Conservation (phyloP, 2,888 invertebrate species). For the Dyspetes luteomarginatus region DNA sequence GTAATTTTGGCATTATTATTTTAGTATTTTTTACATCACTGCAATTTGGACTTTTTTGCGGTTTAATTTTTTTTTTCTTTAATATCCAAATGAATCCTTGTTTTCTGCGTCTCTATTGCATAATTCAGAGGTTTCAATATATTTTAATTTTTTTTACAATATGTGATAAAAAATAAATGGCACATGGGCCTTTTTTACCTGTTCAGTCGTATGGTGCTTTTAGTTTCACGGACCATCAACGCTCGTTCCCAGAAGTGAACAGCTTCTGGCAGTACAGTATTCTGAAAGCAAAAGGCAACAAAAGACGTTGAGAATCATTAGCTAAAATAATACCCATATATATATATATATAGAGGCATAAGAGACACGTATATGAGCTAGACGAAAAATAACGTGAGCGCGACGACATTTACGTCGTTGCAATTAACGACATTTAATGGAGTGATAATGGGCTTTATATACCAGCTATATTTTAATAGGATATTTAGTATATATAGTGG, state of each 20-base stretch:
- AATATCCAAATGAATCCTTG: too few relatives aligned
- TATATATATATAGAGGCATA: conserved; percentile 2
- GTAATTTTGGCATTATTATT: too few relatives aligned
- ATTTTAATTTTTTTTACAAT: too few relatives aligned
- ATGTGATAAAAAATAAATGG: background rate
- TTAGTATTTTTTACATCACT: too few relatives aligned
- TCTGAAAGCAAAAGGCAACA: conserved; percentile 85
- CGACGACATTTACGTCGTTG: conserved; percentile 44
- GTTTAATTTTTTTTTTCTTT: too few relatives aligned
- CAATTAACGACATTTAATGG: conserved; percentile 59
- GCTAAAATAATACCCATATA: background rate
- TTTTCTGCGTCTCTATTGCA: too few relatives aligned
- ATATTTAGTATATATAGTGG: background rate
- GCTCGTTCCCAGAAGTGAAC: conserved; percentile 97
- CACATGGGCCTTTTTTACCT: conserved; percentile 86
- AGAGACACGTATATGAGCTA: conserved; percentile 4
- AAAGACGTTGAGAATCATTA: conserved; percentile 10
- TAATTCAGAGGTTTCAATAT: too few relatives aligned
- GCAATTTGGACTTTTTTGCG: too few relatives aligned
- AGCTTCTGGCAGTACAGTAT: conserved; percentile 95
- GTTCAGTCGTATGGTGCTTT: conserved; percentile 93
- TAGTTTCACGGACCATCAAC: conserved; percentile 94
- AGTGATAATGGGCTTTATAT: conserved; percentile 44
- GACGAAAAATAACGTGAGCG: conserved; percentile 27
- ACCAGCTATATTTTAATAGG: background rate